These are phyloP conservation scores for Chloroclysta siterata DNA, from an alignment of 2,888 invertebrate species.

Conservation along the genomic window DNA sequence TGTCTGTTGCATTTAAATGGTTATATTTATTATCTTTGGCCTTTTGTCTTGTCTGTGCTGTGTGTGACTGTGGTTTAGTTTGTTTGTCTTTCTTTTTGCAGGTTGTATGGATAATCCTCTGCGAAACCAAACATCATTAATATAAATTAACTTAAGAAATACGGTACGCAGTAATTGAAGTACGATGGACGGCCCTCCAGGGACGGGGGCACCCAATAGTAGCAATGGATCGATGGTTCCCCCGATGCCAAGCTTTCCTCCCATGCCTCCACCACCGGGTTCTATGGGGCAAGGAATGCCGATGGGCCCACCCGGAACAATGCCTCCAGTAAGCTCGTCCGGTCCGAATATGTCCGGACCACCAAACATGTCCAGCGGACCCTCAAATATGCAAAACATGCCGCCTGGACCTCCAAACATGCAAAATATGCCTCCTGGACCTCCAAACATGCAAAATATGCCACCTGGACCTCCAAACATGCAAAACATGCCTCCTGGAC, in stretches of 20 bases:
- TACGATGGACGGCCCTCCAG: constrained; percentile 76
- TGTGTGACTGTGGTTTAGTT: no score
- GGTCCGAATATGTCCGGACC: constrained; percentile 47
- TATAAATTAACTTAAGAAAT: neutral
- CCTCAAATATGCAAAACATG: constrained; percentile 42
- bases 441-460: constrained; percentile 44
- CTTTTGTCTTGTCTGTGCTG: no score
- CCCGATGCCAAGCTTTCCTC: constrained; percentile 64
- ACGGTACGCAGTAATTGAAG: constrained; percentile 6
- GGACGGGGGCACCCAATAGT: constrained; percentile 64
- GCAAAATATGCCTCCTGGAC: constrained; percentile 39
- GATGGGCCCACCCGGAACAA: constrained; percentile 65
- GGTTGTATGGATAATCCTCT: neutral
- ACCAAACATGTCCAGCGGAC: constrained; percentile 31
- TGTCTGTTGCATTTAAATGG: no score
- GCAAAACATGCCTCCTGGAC: constrained; percentile 35
- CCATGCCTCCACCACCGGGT: constrained; percentile 68
- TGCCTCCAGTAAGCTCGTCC: constrained; percentile 60
- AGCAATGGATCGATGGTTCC: constrained; percentile 55
- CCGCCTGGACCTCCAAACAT: constrained; percentile 40
- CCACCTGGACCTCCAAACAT: constrained; percentile 39
- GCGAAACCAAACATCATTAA: no score
- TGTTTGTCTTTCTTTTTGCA: neutral
- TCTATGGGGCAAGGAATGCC: constrained; percentile 57
- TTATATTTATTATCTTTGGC: no score